phyloP scores from a whole-genome alignment of 2,113 vertebrate genomes.

The Channa maculata region DNA sequence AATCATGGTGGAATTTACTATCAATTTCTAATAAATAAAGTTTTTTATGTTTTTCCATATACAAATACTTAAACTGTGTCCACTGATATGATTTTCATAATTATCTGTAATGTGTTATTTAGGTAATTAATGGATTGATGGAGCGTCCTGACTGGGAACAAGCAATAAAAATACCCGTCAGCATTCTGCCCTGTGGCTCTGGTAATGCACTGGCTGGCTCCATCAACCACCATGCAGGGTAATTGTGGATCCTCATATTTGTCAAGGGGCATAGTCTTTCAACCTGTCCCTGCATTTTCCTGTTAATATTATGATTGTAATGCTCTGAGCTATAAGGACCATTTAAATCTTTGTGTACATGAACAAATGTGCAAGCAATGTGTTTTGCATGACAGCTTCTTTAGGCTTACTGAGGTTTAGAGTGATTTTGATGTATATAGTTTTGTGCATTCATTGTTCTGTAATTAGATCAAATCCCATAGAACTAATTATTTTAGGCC shows the following conservation, averaged over 20 bases:
- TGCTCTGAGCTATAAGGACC: too few relatives aligned
- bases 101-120: slow-evolving; percentile 15
- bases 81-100: not conserved
- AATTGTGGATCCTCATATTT: slow-evolving; percentile 27
- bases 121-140: slow-evolving; percentile 93
- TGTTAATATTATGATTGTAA: not conserved
- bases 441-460: not conserved
- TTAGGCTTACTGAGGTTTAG: too few relatives aligned
- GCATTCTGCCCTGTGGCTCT: slow-evolving; percentile 91
- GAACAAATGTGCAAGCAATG: too few relatives aligned
- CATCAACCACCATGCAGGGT: slow-evolving; percentile 91
- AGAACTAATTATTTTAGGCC: not conserved
- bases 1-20: not conserved
- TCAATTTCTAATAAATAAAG: too few relatives aligned
- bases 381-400: too few relatives aligned
- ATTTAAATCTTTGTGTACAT: too few relatives aligned
- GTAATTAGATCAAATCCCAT: not conserved
- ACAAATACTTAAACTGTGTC: not conserved
- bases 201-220: slow-evolving; percentile 92
- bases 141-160: slow-evolving; percentile 90
- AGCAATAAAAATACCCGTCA: slow-evolving; percentile 91
- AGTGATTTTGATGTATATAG: too few relatives aligned
- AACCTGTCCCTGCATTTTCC: not conserved
- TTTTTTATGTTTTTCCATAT: too few relatives aligned
- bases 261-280: not conserved